A percentile compares a stretch with the other conserved stretches of the same genome.
Evolutionary conservation across 2,113 vertebrate genomes (phyloP).

Genomic region (Brachypteracias leptosomus): DNA sequence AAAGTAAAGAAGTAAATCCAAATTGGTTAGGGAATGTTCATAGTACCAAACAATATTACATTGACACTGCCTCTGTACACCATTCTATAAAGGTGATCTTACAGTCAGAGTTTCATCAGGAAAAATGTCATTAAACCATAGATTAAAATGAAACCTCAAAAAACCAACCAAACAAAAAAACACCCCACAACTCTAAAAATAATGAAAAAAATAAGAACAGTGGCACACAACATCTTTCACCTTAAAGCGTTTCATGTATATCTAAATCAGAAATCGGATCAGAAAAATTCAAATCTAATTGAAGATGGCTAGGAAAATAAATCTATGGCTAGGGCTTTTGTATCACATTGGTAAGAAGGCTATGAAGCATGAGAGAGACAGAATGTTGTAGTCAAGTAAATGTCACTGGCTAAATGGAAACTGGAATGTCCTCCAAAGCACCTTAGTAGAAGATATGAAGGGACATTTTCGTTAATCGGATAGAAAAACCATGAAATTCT

Average conservation of each 20-base stretch:
- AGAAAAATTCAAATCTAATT: neutral
- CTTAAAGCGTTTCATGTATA: neutral
- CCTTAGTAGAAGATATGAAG: neutral
- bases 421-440: neutral
- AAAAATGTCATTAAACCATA: neutral
- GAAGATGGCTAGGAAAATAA: neutral
- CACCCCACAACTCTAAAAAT: rapidly evolving
- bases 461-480: neutral
- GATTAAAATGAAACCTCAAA: neutral
- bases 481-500: neutral
- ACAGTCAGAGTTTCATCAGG: neutral
- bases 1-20: neutral
- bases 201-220: neutral
- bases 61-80: neutral
- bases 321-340: neutral
- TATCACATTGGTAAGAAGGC: neutral
- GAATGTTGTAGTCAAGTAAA: neutral
- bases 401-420: neutral
- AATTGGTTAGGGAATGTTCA: neutral
- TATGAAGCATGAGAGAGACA: neutral
- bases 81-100: neutral
- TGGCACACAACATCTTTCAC: neutral
- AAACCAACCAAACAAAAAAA: neutral
- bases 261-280: neutral
- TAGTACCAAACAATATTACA: neutral